Base-by-base conservation (phyloP, 2,797 vertebrate species). In the Oryzias dopingdopingensis region DNA sequence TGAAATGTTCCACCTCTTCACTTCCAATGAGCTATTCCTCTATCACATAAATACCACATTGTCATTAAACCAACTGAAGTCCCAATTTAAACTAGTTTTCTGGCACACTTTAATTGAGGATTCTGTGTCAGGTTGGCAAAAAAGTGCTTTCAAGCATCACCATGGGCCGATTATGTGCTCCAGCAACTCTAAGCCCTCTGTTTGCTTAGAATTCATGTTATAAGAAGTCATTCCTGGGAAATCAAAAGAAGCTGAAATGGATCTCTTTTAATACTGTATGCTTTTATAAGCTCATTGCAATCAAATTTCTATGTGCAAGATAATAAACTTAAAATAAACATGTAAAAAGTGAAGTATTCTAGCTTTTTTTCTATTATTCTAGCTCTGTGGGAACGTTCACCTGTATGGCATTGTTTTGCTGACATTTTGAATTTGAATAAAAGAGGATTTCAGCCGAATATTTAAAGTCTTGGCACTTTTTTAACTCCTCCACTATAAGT, bases 81-180 rank as follows among this genome's bases (percentile, higher is more conserved):
- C 87, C 82, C 77, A 87, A 88, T 88, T 89, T 85, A 88, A 83
- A 83, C 83, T 80, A 86, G 87, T 88, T 91, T 81, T 86, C 81
- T 86, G 85, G 85, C 88, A 86, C 75, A 82, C 81, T 89, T 91
- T 91, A 91, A 91, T 88, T 82, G 88, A 91, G 86, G 87, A 91
- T 89, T 89, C 88, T 84, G 72, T 83, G 87, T 88, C 76, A 59
- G 85, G 80, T 85, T 41, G 57, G 77, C 20, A 84, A 89, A 90
- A 37, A 86, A 83, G 72, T 61, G 82, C 85, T 89, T 90, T 89
- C 74, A 86, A 88, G 85, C 77, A 88, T 77, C 90, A 90, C 86
- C 81, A 86, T 82, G 75, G 73, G 81, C 74, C 69, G 86, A 91
- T 91, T 88, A 91, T 88, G 87, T 89, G 88, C 89, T 90, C 77